Percentiles rank a stretch among this genome's conserved stretches.
Evolutionary conservation across 2,113 vertebrate species (phyloP).

Genomic region (Apeltes quadracus): DNA sequence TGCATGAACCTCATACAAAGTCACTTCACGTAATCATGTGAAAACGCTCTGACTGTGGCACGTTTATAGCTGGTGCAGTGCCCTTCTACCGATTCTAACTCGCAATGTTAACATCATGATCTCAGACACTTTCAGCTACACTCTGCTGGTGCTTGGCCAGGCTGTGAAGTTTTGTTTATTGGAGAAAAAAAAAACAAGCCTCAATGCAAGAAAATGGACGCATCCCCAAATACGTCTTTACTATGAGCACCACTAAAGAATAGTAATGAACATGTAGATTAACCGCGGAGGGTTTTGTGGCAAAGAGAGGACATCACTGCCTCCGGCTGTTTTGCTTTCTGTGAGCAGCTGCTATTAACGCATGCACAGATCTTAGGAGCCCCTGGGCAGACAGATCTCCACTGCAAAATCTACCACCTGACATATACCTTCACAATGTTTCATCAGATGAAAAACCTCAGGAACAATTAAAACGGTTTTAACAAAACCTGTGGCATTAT

Average conservation of each 20-base stretch:
- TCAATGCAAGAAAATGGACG: neutral
- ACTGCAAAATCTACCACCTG: conserved; percentile 34
- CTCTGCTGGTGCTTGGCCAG: conserved; percentile 44
- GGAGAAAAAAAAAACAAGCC: neutral
- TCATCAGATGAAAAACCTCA: conserved; percentile 61
- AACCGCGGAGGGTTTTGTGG: neutral
- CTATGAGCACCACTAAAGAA: conserved; percentile 1
- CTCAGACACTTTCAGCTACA: conserved; percentile 64
- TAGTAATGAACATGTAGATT: conserved; percentile 16
- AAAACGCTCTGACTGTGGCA: conserved; percentile 25
- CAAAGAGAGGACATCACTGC: neutral
- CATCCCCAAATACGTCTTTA: neutral
- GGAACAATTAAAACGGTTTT: conserved; percentile 46
- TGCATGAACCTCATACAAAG: conserved; percentile 13
- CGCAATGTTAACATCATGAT: conserved; percentile 61
- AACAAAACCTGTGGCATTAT: conserved; percentile 41
- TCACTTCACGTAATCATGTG: conserved; percentile 25
- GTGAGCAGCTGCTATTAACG: conserved; percentile 38
- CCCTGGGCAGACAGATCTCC: conserved; percentile 31
- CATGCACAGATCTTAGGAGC: conserved; percentile 36
- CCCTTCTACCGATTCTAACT: conserved; percentile 9
- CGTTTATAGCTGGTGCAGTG: conserved; percentile 40
- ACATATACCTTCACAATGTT: conserved; percentile 47
- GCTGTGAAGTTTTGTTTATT: neutral
- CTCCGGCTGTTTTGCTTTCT: conserved; percentile 41